Evolutionary conservation across 1,140 invertebrate species (phyloP).

Genomic region (Neodiprion pinetum): DNA sequence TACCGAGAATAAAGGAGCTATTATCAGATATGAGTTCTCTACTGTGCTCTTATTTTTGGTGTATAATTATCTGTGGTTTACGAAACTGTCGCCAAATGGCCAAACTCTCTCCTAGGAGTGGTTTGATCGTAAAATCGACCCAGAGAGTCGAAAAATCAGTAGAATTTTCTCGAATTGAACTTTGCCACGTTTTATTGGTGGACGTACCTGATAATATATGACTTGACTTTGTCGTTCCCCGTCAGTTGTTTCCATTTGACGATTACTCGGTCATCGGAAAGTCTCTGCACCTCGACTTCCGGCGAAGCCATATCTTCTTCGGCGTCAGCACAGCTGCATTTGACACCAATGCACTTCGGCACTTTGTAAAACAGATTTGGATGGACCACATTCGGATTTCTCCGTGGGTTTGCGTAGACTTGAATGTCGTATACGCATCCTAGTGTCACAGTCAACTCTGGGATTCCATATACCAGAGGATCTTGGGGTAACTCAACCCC

Average conservation of each 20-base stretch:
- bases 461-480: constrained; percentile 30
- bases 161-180: no score
- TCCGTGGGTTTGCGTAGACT: constrained; percentile 49
- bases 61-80: no score
- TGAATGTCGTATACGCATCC: constrained; percentile 48
- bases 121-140: no score
- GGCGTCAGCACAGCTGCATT: constrained; percentile 36
- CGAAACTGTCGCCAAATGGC: no score
- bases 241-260: constrained; percentile 42
- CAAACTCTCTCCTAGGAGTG: no score
- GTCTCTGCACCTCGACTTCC: constrained; percentile 30
- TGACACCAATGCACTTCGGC: constrained; percentile 43
- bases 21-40: no score
- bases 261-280: constrained; percentile 22
- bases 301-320: constrained; percentile 33
- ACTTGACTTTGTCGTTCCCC: constrained; percentile 30
- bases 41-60: no score
- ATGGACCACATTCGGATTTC: constrained; percentile 25
- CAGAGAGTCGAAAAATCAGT: no score
- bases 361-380: constrained; percentile 44
- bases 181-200: no score
- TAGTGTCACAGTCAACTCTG: constrained; percentile 42
- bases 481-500: constrained; percentile 43
- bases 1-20: no score
- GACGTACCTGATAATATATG: constrained; percentile 44